Evolutionary conservation across 2,888 invertebrate genomes (phyloP), one percentile per base, ranked within the genome.

Genomic region (Drosophila vallismaia): DNA sequence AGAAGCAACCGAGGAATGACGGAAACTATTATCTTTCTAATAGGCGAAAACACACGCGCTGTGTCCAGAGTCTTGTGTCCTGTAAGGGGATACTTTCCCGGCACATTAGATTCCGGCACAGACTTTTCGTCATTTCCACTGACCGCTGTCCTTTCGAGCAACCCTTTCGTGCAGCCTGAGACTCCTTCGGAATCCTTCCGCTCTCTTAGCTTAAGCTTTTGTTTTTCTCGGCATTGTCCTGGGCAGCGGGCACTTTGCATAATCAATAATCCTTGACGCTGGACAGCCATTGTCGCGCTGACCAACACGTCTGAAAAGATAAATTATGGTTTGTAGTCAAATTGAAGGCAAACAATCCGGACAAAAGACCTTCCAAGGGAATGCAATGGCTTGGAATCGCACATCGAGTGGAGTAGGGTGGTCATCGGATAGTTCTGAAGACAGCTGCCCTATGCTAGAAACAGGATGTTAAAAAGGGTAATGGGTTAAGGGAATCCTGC

Each of bases 251-350:
- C 86, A 89, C 88, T 90, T 90, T 89, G 89, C 89, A 90, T 90
- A 90, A 90, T 90, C 90, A 90, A 90, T 90, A 90, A 90, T 90
- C 90, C 90, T 89, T 88, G 89, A 89, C 90, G 89, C 79, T 75
- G 72, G 67, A 71, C 81, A 64, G 79, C 74, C 81, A 87, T 90
- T 90, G 77, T 87, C 77, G 76, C 82, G 85, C 81, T 89, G 90
- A 89, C 89, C 86, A 76, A 86, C 90, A 88, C 79, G 76, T 90
- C 79, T 88, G 80, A 87, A 90, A 90, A 86, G 84, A 90, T 90
- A 90, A 90, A 90, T 90, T 90, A 90, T 90, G 91, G 89, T 90
- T 90, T 90, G 86, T 89, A 90, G 90, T 90, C 91, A 90, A 90
- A 89, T 90, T 80, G 77, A 81, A 89, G 88, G 77, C 88, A 84